Percentiles rank a stretch among this genome's conserved stretches.
phyloP scores from a whole-genome alignment of 2,888 invertebrate genomes.

The Aspidiotus destructor region DNA sequence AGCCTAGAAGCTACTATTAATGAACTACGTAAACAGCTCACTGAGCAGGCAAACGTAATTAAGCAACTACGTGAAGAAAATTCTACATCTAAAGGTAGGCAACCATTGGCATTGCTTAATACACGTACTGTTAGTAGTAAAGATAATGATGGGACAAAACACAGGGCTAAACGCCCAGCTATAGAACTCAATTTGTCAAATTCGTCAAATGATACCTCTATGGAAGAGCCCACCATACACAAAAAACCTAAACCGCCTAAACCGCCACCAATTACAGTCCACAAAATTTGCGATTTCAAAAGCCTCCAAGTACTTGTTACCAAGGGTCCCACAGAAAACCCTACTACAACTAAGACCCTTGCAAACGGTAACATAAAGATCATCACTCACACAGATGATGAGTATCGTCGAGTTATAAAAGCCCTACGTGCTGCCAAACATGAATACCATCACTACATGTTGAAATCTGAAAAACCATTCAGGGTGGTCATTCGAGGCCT shows the following conservation, averaged over 20 bases:
- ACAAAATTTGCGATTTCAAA: background rate
- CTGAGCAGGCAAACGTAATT: background rate
- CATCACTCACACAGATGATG: background rate
- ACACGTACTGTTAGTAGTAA: background rate
- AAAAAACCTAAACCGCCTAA: background rate
- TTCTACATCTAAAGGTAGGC: background rate
- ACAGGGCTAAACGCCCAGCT: background rate
- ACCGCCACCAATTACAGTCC: background rate
- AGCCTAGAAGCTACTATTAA: background rate
- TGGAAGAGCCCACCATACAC: background rate
- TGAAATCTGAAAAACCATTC: conserved; percentile 9
- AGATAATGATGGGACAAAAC: background rate
- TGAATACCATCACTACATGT: conserved; percentile 1
- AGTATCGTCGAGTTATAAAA: background rate
- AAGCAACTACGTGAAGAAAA: background rate
- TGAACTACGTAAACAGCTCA: background rate
- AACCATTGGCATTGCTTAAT: background rate
- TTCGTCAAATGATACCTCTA: background rate
- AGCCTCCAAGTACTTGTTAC: background rate
- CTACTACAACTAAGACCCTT: background rate
- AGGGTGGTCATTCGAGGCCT: conserved; percentile 5
- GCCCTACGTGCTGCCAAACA: background rate
- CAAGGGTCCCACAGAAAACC: background rate
- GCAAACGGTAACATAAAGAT: background rate
- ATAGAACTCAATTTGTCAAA: background rate